Conservation (phyloP, 37 sponge, comb jelly and placozoan species). For the Tethya wilhelma region DNA sequence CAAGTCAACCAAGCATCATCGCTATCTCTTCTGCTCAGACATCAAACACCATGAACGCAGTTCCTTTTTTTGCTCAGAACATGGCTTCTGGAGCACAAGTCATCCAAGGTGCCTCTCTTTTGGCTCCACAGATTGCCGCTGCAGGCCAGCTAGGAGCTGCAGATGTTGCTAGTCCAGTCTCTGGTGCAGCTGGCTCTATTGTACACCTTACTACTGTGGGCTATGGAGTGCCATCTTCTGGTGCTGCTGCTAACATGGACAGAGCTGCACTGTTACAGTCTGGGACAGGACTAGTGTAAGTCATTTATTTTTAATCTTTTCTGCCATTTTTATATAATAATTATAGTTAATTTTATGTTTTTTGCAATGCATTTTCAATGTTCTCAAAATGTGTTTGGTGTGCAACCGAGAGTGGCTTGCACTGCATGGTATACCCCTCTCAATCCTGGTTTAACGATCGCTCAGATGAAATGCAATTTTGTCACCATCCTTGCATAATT, state of each 20-base stretch:
- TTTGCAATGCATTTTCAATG: too few relatives aligned
- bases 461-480: neutral
- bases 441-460: too few relatives aligned
- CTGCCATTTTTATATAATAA: too few relatives aligned
- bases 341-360: neutral
- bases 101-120: neutral
- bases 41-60: neutral
- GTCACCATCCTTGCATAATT: neutral
- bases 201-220: slow-evolving; percentile 48
- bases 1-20: neutral
- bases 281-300: neutral
- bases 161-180: neutral
- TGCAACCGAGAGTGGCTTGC: too few relatives aligned
- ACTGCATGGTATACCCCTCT: too few relatives aligned
- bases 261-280: neutral
- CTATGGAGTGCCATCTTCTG: slow-evolving; percentile 8
- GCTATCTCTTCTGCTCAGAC: neutral
- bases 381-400: slow-evolving; percentile 1
- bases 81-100: neutral
- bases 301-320: too few relatives aligned
- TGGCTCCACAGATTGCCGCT: slow-evolving; percentile 1
- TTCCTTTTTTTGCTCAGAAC: neutral
- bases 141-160: slow-evolving; percentile 24
- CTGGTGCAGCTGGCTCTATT: neutral
- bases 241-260: slow-evolving; percentile 1